Conservation (phyloP, 2,113 vertebrate genomes). For the Tragelaphus strepsiceros region DNA sequence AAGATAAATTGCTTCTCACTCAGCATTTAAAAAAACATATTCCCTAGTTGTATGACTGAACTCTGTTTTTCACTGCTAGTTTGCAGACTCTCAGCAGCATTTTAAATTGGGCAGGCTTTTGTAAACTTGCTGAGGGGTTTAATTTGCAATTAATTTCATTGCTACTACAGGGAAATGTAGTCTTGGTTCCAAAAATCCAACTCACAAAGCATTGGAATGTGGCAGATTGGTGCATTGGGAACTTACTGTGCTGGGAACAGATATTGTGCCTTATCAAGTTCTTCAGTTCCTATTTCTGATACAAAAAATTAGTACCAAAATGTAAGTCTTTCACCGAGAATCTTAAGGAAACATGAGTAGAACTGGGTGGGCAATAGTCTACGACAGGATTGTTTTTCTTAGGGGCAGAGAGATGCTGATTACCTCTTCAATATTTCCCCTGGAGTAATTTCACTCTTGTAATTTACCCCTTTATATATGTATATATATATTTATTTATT, state of each 20-base stretch:
- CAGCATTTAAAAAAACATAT: neutral
- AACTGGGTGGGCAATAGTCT: neutral
- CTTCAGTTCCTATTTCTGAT: neutral
- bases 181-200: neutral
- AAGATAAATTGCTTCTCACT: neutral
- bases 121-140: neutral
- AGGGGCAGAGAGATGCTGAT: neutral
- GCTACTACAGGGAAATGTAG: neutral
- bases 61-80: neutral
- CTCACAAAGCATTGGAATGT: neutral
- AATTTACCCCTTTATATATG: neutral
- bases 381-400: neutral
- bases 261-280: neutral
- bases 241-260: neutral
- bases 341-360: neutral
- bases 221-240: neutral
- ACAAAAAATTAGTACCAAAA: neutral
- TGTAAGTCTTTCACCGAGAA: neutral
- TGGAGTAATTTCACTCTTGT: neutral
- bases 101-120: neutral
- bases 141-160: neutral
- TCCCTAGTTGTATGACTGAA: neutral
- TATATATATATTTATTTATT: neutral
- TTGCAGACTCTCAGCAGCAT: neutral
- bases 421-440: neutral